Conservation (phyloP, 2,888 invertebrate species). For the Glyphotaelius pellucidus region DNA sequence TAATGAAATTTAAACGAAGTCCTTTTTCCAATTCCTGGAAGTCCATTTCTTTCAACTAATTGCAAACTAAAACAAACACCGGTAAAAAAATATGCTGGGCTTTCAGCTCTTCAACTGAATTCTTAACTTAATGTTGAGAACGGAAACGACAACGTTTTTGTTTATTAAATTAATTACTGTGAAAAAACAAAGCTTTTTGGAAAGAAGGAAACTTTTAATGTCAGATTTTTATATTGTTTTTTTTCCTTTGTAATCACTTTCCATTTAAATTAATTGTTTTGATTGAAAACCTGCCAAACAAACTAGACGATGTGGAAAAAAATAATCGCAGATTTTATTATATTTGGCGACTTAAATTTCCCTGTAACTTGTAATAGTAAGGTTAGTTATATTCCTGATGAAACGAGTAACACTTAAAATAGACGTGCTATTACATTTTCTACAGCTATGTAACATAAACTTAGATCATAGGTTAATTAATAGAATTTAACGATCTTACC, state of each 20-base stretch:
- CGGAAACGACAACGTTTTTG: neutral
- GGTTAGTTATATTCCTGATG: too few species aligned
- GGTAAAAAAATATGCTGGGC: neutral
- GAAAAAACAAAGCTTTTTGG: neutral
- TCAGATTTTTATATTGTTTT: neutral
- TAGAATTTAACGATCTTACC: too few species aligned
- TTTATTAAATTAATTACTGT: slow-evolving; percentile 2
- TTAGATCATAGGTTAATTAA: too few species aligned
- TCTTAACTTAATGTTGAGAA: neutral
- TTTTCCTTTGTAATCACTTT: neutral
- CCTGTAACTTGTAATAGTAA: too few species aligned
- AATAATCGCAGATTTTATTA: too few species aligned
- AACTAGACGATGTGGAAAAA: too few species aligned
- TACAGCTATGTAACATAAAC: too few species aligned
- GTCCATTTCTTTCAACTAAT: neutral
- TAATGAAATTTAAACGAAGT: neutral
- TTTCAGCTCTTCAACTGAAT: neutral
- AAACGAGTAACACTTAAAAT: neutral
- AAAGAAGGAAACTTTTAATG: neutral
- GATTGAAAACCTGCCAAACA: too few species aligned
- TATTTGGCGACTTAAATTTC: too few species aligned
- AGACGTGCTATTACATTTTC: too few species aligned
- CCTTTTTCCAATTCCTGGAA: neutral
- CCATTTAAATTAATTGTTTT: too few species aligned
- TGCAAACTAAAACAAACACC: neutral